Base-by-base conservation (phyloP, 92 coral and sea anemone genomes). In the Palythoa grandis region DNA sequence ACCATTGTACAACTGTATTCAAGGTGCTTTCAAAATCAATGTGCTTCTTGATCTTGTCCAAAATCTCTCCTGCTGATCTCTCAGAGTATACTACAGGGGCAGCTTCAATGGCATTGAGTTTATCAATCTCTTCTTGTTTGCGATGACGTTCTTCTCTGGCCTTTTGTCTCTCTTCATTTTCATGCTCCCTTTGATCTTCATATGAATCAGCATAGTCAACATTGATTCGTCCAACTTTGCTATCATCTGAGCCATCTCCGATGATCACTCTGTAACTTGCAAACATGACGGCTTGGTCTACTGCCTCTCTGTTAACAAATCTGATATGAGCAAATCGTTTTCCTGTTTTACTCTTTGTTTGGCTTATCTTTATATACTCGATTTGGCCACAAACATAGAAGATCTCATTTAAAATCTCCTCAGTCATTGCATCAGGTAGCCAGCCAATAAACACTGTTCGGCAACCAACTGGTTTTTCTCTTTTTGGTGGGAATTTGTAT, bases 401-500 rank as follows among this genome's bases (percentile, higher is more conserved):
- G 14, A 94, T 76, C 71, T 94, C 95, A 65, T 72, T 83, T 14
- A 94, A 60, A 53, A 94, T 92, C 47, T 82, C 88, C 53, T 94
- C 91, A 35, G 88, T 93, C 68, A 93, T 83, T 40, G 90, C 68
- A 11, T 84, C 89, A 1, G 95, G 92, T 38, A 94, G 83, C 25
- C 95, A 89, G 69, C 92, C 92, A 43, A 94, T 76, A 24, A 92
- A 92, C 11, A 92, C 76, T 38, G 95, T 83, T 12, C 88, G 92
- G 43, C 98, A 94, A 65, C 98, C 98, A 13, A 52, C 79, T 3
- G 93, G 93, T 65, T 91, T 90, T 20, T 91, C 94, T 52, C 89
- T 88, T 65, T 78, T 83, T 19, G 74, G 53, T 56, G 86, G 91
- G 11, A 72, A 83, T 52, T 94, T 78, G 43, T 82, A 61, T 13